Percentiles rank a stretch among this genome's conserved stretches.
phyloP scores from a whole-genome alignment of 2,797 vertebrate genomes.

The Steatocranus sp. region DNA sequence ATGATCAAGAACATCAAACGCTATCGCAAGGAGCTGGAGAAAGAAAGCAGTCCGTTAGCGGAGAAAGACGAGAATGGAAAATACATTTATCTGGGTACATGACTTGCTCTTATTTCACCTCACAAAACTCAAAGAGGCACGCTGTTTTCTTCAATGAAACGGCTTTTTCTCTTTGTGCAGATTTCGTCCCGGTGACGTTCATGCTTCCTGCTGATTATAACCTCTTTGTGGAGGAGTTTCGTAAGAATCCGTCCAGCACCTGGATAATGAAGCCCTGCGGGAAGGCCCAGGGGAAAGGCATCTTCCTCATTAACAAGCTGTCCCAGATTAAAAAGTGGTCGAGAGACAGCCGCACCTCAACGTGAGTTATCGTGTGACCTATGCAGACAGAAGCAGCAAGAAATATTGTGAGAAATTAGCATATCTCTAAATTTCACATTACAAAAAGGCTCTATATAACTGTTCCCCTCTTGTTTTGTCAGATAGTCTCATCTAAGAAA shows the following conservation, averaged over 20 bases:
- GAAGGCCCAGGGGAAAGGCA: slow-evolving; percentile 97
- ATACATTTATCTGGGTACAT: slow-evolving; percentile 88
- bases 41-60: slow-evolving; percentile 89
- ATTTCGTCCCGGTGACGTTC: slow-evolving; percentile 97
- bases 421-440: not conserved
- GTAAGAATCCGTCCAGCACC: slow-evolving; percentile 95
- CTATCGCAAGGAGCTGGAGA: slow-evolving; percentile 94
- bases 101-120: not conserved
- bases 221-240: slow-evolving; percentile 96
- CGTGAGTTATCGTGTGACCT: slow-evolving; percentile 73
- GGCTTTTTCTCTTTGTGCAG: slow-evolving; percentile 58
- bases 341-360: slow-evolving; percentile 93
- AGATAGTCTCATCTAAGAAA: not conserved
- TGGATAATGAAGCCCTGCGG: slow-evolving; percentile 99
- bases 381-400: not conserved
- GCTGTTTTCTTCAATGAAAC: not conserved
- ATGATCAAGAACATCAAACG: slow-evolving; percentile 99
- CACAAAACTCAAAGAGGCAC: not conserved
- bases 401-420: not conserved
- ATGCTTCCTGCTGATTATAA: slow-evolving; percentile 98
- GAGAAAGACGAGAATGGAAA: slow-evolving; percentile 98
- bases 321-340: slow-evolving; percentile 99
- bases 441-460: not conserved
- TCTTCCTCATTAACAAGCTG: slow-evolving; percentile 99
- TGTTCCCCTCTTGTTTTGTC: not conserved